Evolutionary conservation across 1,140 invertebrate genomes (phyloP), one percentile per base, ranked within the genome.

Genomic region (Oedothorax gibbosus): DNA sequence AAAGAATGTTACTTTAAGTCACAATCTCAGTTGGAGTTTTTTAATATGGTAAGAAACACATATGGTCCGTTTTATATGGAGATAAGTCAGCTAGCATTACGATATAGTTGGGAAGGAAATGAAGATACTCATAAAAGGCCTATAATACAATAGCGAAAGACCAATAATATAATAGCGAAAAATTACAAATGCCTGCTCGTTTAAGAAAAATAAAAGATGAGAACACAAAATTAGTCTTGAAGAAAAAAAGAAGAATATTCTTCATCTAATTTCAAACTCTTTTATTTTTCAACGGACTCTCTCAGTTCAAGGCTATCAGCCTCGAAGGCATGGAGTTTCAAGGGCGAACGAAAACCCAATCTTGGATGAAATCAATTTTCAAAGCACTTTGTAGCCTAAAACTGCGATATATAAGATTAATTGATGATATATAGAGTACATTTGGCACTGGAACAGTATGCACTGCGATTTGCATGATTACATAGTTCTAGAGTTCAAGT

Each of bases 261-360:
- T 82, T 71, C 68, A 82, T 82, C 80, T 50, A 73, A 82, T 82
- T 82, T 82, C 80, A 73, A 18, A 56, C 53, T 73, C 80, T 82
- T 82, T 82, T 82, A 71, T 82, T 82, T 82, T 71, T 82, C 54
- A 53, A n/a, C 62, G 62, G 68, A 79, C 68, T 82, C 53, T 20
- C 3, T 6, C 68, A 64, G 80, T 82, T 82, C 80, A 82, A 82
- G 80, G 80, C 80, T 82, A 73, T 15, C 12, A 15, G 80, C 80
- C 80, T 73, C n/a, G 10, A 35, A 35, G 68, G 66, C 66, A 18
- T 20, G 49, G 20, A 50, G 73, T 73, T 64, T 73, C 80, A 82
- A 82, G 80, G 80, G 64, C 80, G 60, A 82, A 21, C n/a, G 57
- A 51, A 82, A 62, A 51, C 50, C 21, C 54, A 64, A 51, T 64